Conservation (phyloP, 1,140 invertebrate genomes). For the Chrysomallon squamiferum region DNA sequence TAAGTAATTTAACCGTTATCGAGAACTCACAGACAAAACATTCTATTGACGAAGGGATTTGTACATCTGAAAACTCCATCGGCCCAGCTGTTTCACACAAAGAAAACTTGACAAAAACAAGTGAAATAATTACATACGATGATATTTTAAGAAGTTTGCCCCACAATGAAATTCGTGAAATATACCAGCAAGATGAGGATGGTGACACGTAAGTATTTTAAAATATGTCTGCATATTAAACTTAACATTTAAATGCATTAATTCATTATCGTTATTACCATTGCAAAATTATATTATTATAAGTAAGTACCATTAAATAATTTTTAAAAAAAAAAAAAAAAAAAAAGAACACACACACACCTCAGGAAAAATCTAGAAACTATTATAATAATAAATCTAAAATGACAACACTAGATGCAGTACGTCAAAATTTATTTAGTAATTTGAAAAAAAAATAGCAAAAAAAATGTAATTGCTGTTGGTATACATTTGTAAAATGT, state of each 20-base stretch:
- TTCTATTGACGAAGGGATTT: too few relatives aligned
- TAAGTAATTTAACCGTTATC: too few relatives aligned
- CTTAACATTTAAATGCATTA: not conserved
- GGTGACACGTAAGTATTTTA: conserved; percentile 4
- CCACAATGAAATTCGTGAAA: not conserved
- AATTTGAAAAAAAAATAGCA: too few relatives aligned
- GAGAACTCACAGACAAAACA: too few relatives aligned
- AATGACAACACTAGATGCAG: too few relatives aligned
- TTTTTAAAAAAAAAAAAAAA: not conserved
- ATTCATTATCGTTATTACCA: not conserved
- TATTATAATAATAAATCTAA: not conserved
- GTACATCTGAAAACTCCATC: too few relatives aligned
- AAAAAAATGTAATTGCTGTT: too few relatives aligned
- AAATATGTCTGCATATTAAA: not conserved
- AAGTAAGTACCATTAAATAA: not conserved
- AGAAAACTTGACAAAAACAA: too few relatives aligned
- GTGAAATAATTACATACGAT: not conserved
- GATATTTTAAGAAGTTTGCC: not conserved
- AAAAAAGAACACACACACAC: not conserved
- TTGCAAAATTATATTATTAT: not conserved
- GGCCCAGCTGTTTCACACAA: too few relatives aligned
- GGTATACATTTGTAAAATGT: too few relatives aligned
- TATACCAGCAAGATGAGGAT: not conserved
- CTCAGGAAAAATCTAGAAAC: not conserved
- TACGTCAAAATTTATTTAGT: too few relatives aligned